Percentiles rank a stretch among this genome's conserved stretches.
phyloP scores from a whole-genome alignment of 2,888 invertebrate species.

The Drosophila kambysellisi region DNA sequence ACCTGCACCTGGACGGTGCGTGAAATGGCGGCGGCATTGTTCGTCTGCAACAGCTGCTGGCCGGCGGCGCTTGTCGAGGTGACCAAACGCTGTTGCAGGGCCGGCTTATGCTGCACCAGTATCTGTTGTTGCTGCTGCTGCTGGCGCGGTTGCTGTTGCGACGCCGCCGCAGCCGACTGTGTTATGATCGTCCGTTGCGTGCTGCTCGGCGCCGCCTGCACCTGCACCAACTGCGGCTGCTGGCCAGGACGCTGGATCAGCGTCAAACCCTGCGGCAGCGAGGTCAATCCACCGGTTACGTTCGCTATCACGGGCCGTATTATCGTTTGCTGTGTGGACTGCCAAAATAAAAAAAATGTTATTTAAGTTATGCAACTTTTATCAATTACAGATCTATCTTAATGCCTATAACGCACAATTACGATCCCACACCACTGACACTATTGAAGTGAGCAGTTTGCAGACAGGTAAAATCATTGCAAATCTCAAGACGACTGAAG shows the following conservation, averaged over 20 bases:
- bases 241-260: slow-evolving; percentile 85
- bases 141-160: slow-evolving; percentile 82
- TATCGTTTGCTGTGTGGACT: slow-evolving; percentile 84
- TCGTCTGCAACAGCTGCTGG: slow-evolving; percentile 34
- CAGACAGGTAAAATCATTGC: not conserved
- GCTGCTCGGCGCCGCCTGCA: slow-evolving; percentile 82
- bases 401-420: not conserved
- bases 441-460: not conserved
- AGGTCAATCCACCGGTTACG: slow-evolving; percentile 80
- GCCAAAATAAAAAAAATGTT: slow-evolving; percentile 3
- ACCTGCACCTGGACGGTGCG: slow-evolving; percentile 83
- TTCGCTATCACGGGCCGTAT: slow-evolving; percentile 84
- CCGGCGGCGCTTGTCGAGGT: slow-evolving; percentile 74
- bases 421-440: not conserved
- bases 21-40: slow-evolving; percentile 59
- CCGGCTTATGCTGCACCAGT: slow-evolving; percentile 83
- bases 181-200: slow-evolving; percentile 84
- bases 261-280: slow-evolving; percentile 84
- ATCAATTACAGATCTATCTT: not conserved
- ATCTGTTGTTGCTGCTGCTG: slow-evolving; percentile 82
- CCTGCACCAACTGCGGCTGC: slow-evolving; percentile 85
- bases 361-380: not conserved
- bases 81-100: slow-evolving; percentile 77
- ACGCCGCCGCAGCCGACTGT: slow-evolving; percentile 71
- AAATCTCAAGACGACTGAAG: not conserved